Conservation (phyloP, 2,113 vertebrate genomes). For the Pavo muticus region DNA sequence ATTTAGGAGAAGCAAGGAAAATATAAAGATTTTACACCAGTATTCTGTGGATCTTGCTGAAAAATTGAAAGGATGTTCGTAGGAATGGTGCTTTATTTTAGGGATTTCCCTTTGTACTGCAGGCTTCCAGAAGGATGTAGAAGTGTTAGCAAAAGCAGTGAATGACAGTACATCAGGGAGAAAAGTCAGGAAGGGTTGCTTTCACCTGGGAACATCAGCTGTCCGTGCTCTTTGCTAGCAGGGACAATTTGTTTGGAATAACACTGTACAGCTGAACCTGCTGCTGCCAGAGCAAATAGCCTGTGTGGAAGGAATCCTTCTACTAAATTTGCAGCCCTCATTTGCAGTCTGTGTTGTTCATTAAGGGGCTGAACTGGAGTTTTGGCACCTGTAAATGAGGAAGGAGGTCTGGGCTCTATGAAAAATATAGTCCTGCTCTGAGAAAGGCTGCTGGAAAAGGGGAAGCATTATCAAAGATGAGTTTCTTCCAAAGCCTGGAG, state of each 20-base stretch:
- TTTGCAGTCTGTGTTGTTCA: not conserved
- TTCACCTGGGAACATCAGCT: not conserved
- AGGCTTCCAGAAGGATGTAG: not conserved
- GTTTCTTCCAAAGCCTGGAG: not conserved
- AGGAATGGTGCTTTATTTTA: not conserved
- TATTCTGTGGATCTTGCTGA: not conserved
- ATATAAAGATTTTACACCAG: not conserved
- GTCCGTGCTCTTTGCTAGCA: rapidly evolving
- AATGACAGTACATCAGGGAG: not conserved
- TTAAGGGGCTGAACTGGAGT: not conserved
- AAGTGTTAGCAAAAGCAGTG: not conserved
- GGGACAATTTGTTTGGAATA: not conserved
- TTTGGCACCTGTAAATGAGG: not conserved
- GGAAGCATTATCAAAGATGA: not conserved
- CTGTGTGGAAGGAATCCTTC: not conserved
- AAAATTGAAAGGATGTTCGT: not conserved
- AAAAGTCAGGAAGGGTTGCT: not conserved
- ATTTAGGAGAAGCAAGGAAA: not conserved
- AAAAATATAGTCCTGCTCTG: not conserved
- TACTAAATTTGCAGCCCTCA: not conserved
- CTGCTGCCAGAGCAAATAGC: not conserved
- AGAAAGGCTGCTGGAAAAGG: not conserved
- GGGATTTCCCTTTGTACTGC: not conserved
- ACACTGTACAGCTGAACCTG: rapidly evolving
- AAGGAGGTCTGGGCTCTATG: not conserved